Conservation (phyloP, 2,113 vertebrate genomes). For the Carlito syrichta region DNA sequence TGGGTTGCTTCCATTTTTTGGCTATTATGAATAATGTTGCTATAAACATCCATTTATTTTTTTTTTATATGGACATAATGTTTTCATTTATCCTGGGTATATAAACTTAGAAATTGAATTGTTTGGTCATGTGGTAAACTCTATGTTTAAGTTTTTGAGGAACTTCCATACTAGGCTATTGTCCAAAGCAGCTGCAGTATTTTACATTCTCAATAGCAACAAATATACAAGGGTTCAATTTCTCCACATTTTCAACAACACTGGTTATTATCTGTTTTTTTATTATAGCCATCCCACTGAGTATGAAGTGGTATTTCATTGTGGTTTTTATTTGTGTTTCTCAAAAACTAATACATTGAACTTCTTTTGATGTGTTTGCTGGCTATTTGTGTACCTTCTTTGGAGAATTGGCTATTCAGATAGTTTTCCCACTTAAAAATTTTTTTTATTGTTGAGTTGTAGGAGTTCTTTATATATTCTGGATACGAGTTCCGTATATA, state of each 20-base stretch:
- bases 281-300: neutral
- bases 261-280: neutral
- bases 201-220: neutral
- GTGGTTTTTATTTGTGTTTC: neutral
- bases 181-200: neutral
- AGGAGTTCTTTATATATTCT: neutral
- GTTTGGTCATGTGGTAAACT: neutral
- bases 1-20: neutral
- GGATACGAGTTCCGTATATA: neutral
- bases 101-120: neutral
- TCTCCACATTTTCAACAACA: neutral
- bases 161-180: neutral
- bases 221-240: neutral
- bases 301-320: neutral
- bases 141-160: neutral
- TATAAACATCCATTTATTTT: neutral
- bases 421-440: neutral
- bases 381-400: neutral
- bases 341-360: neutral
- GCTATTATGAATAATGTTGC: neutral
- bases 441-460: neutral
- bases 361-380: neutral
- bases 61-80: neutral
- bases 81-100: neutral
- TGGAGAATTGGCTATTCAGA: neutral